Evolutionary conservation across 2,113 vertebrate species (phyloP).

Genomic region (Peromyscus polionotus): DNA sequence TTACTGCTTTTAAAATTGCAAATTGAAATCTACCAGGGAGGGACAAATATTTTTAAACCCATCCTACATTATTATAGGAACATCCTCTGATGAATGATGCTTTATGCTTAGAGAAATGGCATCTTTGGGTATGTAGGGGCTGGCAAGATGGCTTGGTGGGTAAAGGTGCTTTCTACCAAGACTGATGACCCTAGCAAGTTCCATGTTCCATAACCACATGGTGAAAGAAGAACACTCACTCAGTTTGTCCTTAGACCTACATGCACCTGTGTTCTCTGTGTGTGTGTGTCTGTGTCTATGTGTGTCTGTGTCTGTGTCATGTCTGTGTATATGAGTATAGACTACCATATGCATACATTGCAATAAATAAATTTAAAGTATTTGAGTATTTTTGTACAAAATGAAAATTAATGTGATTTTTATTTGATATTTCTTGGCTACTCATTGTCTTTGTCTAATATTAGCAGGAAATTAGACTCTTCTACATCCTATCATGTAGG

Average conservation of each 20-base stretch:
- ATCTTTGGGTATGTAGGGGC: neutral
- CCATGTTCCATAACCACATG: no score
- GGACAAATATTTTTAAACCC: conserved; percentile 44
- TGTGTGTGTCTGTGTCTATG: neutral
- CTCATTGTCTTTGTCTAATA: neutral
- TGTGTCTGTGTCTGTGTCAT: neutral
- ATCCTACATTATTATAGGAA: neutral
- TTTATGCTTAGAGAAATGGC: conserved; percentile 34
- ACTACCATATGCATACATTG: neutral
- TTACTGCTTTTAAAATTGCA: conserved; percentile 52
- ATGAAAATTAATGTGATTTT: conserved; percentile 53
- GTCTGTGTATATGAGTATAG: neutral
- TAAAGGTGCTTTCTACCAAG: neutral
- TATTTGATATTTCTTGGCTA: neutral
- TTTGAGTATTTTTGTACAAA: neutral
- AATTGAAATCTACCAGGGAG: conserved; percentile 56
- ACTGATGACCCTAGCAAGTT: neutral
- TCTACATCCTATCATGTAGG: neutral
- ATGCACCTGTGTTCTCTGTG: neutral
- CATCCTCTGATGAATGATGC: neutral
- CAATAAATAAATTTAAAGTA: neutral
- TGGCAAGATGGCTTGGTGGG: neutral
- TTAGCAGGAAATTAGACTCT: neutral
- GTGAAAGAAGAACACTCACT: neutral
- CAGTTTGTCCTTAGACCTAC: neutral